Base-by-base conservation (phyloP, 2,113 vertebrate genomes). In the Myiagra hebetior region DNA sequence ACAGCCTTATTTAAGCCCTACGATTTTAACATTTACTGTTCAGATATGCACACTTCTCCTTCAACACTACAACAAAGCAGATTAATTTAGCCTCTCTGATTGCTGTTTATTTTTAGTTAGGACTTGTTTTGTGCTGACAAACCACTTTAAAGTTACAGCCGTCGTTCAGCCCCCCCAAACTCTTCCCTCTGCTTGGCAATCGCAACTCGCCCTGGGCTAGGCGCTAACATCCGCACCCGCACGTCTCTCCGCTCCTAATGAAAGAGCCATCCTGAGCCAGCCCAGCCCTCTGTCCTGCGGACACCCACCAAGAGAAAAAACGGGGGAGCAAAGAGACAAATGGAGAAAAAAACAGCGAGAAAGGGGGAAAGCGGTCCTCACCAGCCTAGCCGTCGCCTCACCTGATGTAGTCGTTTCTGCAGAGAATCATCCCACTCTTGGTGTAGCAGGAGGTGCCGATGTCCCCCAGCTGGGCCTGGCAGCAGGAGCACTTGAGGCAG, bases 331-430 rank as follows among this genome's bases (percentile, higher is more conserved):
- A 20, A 13, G 10, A 50, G 10, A 20, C 11, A 24, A 30, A 60
- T 1, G 1, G 46, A 89, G 30, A 31, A 30, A 22, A 57, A 27
- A 11, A 14, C n/a, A 82, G 33, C 15, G 12, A 35, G 22, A 28
- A 52, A n/a, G 26, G 17, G 39, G 17, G 9, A 33, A 19, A 28
- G 37, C 6, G 3, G 31, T 26, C 17, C 91, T 95, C 78, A 82
- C 85, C 95, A 81, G 85, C 83, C 81, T 26, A 11, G 78, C 74
- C 57, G 57, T 70, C 64, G 69, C 92, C 89, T 98, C 97, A 99
- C 99, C 99, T 99, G 98, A 99, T 99, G 97, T 99, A 99, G 98
- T 99, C 99, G 91, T 99, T 99, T 98, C 99, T 99, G 97, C 99
- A 99, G 90, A 99, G 99, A 97, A 99, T 99, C 99, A 99, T 99